These are phyloP conservation scores for Columba guinea DNA, from an alignment of 2,797 vertebrate species.

Conservation along the genomic window DNA sequence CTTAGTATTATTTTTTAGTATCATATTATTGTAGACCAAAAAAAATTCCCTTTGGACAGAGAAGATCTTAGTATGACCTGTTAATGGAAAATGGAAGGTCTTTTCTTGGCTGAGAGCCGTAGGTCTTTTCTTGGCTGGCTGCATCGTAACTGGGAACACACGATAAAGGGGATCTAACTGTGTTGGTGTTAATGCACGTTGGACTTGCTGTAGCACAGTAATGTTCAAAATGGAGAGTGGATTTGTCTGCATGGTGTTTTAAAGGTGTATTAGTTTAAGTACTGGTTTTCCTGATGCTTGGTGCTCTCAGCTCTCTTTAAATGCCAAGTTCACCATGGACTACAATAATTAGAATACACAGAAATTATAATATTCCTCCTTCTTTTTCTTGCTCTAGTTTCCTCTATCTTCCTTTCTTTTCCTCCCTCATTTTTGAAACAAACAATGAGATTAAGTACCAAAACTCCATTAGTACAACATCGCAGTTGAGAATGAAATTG, in stretches of 20 bases:
- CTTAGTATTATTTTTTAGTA: neutral
- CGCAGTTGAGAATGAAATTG: neutral
- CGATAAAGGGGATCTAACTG: accelerated
- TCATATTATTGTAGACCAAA: neutral
- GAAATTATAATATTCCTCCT: neutral
- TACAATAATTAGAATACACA: neutral
- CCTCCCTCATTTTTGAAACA: neutral
- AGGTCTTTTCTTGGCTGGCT: neutral
- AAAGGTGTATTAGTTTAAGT: neutral
- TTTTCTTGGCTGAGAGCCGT: neutral
- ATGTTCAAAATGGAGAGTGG: neutral
- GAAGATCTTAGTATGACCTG: neutral
- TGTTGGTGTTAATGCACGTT: neutral
- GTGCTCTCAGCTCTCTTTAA: neutral
- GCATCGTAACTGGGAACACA: accelerated
- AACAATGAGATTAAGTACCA: neutral
- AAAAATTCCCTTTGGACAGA: neutral
- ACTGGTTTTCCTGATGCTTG: neutral
- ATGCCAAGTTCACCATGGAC: neutral
- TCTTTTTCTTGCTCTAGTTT: neutral
- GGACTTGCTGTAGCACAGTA: neutral
- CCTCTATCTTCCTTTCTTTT: neutral
- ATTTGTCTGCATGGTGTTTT: neutral
- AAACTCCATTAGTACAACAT: neutral
- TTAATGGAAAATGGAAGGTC: neutral